These are phyloP conservation scores for Antennarius maculatus DNA, from an alignment of 2,797 vertebrate genomes.

Conservation along the genomic window DNA sequence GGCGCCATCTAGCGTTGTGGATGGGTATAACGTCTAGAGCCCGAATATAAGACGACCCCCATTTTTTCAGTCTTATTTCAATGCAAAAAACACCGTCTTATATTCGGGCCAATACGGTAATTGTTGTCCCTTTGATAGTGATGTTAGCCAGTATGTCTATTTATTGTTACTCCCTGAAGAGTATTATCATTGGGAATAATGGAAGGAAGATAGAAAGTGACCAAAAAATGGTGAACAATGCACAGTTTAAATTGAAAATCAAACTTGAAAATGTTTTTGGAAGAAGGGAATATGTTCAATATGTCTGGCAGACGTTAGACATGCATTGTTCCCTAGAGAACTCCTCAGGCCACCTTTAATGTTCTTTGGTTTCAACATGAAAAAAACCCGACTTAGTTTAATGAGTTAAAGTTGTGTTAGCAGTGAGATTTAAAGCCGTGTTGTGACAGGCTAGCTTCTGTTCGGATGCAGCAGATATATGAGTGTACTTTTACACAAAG, in stretches of 20 bases:
- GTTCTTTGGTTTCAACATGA: background rate
- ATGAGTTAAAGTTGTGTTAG: background rate
- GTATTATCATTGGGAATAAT: too few relatives aligned
- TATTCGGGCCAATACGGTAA: too few relatives aligned
- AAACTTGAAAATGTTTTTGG: background rate
- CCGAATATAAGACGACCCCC: too few relatives aligned
- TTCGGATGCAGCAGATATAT: conserved; percentile 25
- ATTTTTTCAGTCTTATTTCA: too few relatives aligned
- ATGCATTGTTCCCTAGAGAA: background rate
- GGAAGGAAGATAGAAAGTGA: background rate
- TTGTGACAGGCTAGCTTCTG: conserved; percentile 23
- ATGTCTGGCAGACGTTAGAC: background rate
- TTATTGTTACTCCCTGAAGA: too few relatives aligned
- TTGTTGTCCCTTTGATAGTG: background rate
- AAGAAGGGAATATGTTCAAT: background rate
- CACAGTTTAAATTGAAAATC: background rate
- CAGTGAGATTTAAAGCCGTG: conserved; percentile 11
- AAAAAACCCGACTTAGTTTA: background rate
- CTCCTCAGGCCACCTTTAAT: background rate
- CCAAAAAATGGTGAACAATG: background rate
- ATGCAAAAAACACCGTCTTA: too few relatives aligned
- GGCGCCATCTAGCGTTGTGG: too few relatives aligned
- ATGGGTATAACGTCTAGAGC: too few relatives aligned
- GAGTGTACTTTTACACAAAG: conserved; percentile 6
- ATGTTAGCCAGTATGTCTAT: background rate